Evolutionary conservation across 2,888 invertebrate species (phyloP), one percentile per base, ranked within the genome.

Genomic region (Drosophila mulleri): DNA sequence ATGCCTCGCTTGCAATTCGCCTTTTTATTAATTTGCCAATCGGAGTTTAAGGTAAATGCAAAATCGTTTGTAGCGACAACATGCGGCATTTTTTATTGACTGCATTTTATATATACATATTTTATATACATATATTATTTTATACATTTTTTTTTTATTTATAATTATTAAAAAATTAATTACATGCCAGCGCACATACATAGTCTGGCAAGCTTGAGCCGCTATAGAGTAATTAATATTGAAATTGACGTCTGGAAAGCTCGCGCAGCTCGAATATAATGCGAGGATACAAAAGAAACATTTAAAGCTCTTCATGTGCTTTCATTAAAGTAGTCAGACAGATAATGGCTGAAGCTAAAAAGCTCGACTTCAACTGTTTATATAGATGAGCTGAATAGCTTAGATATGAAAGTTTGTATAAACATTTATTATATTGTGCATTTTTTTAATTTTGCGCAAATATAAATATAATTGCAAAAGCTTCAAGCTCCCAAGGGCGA

Each of bases 121-220:
- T n/a, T n/a, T n/a, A n/a, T n/a, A n/a, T n/a, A n/a, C n/a, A n/a
- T n/a, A n/a, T n/a, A n/a, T n/a, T n/a, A n/a, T n/a, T n/a, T n/a
- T n/a, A n/a, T n/a, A n/a, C n/a, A n/a, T n/a, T n/a, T 83, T 78
- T 32, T 50, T 50, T 32, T 32, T 50, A 50, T 48, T 48, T 48
- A 48, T 32, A 48, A 58, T 45, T 35, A 87, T 84, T 87, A 84
- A 75, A 89, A 88, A 90, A 89, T 89, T 86, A 90, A 90, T 88
- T 88, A 80, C 69, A 83, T 70, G 79, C 71, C 76, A 69, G 70
- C 70, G 67, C 75, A 65, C 23, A 60, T n/a, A 65, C 23, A 60
- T n/a, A 18, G 48, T 18, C 48, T 18, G 48, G 32, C n/a, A 7
- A 48, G 18, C 18, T 7, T 32, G 48, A 7, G 29, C 12, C 5